These are phyloP conservation scores for Caenorhabditis sp. DNA, from an alignment of 2,888 invertebrate genomes.

Conservation along the genomic window DNA sequence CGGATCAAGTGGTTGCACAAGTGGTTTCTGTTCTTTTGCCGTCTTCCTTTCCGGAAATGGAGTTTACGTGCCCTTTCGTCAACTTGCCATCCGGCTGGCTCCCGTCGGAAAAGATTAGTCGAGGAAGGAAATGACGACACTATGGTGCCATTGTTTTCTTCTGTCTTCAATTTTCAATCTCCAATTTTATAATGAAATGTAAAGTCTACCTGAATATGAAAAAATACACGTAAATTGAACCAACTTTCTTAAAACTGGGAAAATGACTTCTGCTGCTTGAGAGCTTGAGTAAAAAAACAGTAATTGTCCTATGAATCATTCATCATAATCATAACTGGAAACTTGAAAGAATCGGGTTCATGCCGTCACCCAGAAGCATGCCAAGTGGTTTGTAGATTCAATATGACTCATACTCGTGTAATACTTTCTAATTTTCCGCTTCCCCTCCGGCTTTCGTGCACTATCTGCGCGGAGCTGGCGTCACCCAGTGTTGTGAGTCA, in stretches of 20 bases:
- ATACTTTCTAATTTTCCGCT: conserved; percentile 20
- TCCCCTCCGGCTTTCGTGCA: conserved; percentile 16
- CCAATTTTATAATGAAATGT: no score
- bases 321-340: conserved; percentile 22
- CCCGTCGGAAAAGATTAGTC: conserved; percentile 40
- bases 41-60: conserved; percentile 31
- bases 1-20: conserved; percentile 45
- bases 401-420: conserved; percentile 59
- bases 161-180: background rate
- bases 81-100: conserved; percentile 1
- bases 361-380: conserved; percentile 38
- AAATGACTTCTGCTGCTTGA: no score
- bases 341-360: conserved; percentile 30
- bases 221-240: no score
- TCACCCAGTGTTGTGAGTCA: conserved; percentile 43
- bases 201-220: no score
- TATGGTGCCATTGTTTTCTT: conserved; percentile 27
- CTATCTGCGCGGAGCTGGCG: conserved; percentile 24
- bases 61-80: conserved; percentile 47
- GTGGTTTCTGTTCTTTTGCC: conserved; percentile 29
- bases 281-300: no score
- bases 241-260: no score
- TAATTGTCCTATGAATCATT: no score
- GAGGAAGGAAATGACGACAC: conserved; percentile 12
- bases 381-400: conserved; percentile 38